Evolutionary conservation across 2,888 invertebrate genomes (phyloP), one percentile per base, ranked within the genome.

Genomic region (Drosophila colorata): DNA sequence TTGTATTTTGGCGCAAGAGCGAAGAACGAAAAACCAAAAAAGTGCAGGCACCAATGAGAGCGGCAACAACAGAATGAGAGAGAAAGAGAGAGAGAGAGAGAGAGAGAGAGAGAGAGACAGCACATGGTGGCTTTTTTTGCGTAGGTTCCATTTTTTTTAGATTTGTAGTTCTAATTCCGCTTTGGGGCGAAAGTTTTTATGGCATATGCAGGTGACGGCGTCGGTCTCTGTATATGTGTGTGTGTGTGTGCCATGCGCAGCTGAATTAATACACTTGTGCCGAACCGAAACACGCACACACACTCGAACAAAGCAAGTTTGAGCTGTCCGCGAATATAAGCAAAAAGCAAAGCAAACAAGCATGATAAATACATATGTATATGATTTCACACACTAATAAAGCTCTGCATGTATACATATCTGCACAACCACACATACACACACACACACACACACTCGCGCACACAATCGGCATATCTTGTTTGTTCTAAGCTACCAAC

Each of bases 401-500:
- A 43, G 11, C 13, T 33, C 7, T 44, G 49, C 38, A 38, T 33
- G 4, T 33, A 1, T 13, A 40, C 28, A 44, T 69, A 46, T 46
- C 35, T 55, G 13, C 52, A 31, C 49, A 23, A 46, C 53, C 47
- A 68, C 46, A 74, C 61, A 58, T 44, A 46, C 57, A 44, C 38
- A 20, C 16, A 51, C 43, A 56, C 48, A 46, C 59, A 44, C 37
- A 20, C 16, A 53, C 43, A 58, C 47, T 37, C 41, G 16, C 52
- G 5, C 41, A 20, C 16, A 47, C 48, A 44, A 47, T 60, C 72
- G 59, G 59, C 69, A 60, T 83, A 87, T 87, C 88, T 87, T 87
- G 83, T 82, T 87, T 83, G 79, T 84, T 86, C 87, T 86, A 88
- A 80, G 71, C 72, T 61, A 80, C 80, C 47, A 69, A 88, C 61